phyloP scores from a whole-genome alignment of 2,888 invertebrate species.

The Conistra vaccinii region DNA sequence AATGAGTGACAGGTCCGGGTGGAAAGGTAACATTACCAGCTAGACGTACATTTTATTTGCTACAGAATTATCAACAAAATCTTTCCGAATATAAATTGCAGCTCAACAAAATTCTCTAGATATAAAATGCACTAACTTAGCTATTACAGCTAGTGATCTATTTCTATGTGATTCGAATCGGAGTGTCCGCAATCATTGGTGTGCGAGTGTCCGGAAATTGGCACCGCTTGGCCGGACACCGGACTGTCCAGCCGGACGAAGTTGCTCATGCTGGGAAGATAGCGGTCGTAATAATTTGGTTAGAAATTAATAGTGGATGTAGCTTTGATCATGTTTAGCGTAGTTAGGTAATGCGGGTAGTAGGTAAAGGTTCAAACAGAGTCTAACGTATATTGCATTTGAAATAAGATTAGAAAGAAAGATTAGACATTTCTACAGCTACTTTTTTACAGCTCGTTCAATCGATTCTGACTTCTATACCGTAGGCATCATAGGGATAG shows the following conservation, averaged over 20 bases:
- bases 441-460: too few species aligned
- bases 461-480: too few species aligned
- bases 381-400: too few species aligned
- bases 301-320: conserved; percentile 58
- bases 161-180: conserved; percentile 63
- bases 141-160: conserved; percentile 48
- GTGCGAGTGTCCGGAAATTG: conserved; percentile 81
- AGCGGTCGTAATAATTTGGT: conserved; percentile 59
- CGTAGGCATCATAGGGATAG: too few species aligned
- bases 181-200: conserved; percentile 63
- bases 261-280: conserved; percentile 68
- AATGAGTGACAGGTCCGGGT: too few species aligned
- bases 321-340: conserved; percentile 24
- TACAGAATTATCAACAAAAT: not conserved
- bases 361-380: not conserved
- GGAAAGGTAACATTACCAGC: not conserved
- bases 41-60: not conserved
- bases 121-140: conserved; percentile 24
- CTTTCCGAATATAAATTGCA: not conserved
- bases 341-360: not conserved
- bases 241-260: conserved; percentile 67
- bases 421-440: too few species aligned
- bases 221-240: conserved; percentile 75
- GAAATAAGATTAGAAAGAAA: too few species aligned
- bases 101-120: not conserved